Evolutionary conservation across 2,888 invertebrate species (phyloP).

Genomic region (Capitulum mitella): DNA sequence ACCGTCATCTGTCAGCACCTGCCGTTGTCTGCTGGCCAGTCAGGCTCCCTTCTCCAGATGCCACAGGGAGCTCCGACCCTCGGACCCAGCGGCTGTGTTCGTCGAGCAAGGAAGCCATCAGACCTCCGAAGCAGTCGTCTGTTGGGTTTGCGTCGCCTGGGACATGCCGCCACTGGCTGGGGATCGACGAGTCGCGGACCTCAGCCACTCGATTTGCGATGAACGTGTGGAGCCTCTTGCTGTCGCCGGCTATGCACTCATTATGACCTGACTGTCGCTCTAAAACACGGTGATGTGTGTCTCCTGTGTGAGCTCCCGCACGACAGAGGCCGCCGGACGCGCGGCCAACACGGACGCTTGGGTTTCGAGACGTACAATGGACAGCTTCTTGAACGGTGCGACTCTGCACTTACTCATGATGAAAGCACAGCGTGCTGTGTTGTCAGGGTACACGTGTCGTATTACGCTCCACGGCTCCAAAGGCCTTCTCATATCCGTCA

Average conservation of each 20-base stretch:
- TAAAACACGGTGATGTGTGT: not conserved
- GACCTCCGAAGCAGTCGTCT: not conserved
- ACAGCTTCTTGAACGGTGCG: not conserved
- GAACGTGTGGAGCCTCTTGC: conserved; percentile 23
- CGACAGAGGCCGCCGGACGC: not conserved
- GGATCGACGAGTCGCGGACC: conserved; percentile 10
- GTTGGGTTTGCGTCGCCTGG: not conserved
- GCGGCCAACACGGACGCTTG: not conserved
- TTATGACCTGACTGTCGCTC: conserved; percentile 20
- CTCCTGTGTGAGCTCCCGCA: not conserved
- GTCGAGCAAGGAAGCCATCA: not conserved
- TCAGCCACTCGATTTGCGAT: conserved; percentile 21
- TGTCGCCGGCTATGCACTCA: not conserved
- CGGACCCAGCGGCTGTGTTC: not conserved
- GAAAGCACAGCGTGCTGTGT: not conserved
- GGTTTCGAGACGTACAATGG: not conserved
- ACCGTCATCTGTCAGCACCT: not conserved
- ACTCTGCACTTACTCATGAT: not conserved
- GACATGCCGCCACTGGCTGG: not conserved
- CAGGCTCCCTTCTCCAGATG: not conserved
- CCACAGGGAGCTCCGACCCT: not conserved
- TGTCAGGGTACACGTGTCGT: not conserved
- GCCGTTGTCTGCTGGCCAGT: not conserved
- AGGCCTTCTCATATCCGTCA: not conserved
- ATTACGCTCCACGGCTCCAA: not conserved